A percentile compares a stretch with the other conserved stretches of the same genome.
These are phyloP conservation scores for Pachycephus smyrnensis DNA, from an alignment of 2,888 invertebrate genomes.

Conservation along the genomic window DNA sequence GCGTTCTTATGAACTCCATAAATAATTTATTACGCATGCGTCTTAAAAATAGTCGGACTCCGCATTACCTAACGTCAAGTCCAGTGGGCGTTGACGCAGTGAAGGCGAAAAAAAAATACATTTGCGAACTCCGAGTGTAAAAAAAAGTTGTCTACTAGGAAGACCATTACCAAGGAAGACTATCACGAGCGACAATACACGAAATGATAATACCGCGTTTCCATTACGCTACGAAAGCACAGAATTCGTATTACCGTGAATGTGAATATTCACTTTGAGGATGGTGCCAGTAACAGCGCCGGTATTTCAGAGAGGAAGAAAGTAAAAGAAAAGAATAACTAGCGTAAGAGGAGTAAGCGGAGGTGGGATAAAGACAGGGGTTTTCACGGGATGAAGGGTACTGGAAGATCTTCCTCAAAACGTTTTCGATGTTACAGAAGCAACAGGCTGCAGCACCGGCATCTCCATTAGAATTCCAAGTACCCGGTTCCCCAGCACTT, in stretches of 20 bases:
- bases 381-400: neutral
- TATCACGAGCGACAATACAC: neutral
- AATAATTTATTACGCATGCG: neutral
- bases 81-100: neutral
- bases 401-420: neutral
- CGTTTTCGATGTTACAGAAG: conserved; percentile 27
- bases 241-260: neutral
- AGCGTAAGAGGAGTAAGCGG: neutral
- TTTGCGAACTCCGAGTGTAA: neutral
- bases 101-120: neutral
- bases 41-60: neutral
- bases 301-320: neutral
- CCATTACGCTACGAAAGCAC: neutral
- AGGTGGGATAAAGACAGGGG: neutral
- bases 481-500: conserved; percentile 18
- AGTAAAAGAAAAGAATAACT: neutral
- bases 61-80: neutral
- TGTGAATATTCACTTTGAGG: neutral
- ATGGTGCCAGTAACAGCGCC: neutral
- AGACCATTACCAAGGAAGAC: neutral
- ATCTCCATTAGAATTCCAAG: conserved; percentile 54
- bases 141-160: neutral
- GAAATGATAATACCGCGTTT: neutral
- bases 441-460: conserved; percentile 51
- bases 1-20: neutral